Conservation (phyloP, 2,113 vertebrate genomes). For the Macrotis lagotis region DNA sequence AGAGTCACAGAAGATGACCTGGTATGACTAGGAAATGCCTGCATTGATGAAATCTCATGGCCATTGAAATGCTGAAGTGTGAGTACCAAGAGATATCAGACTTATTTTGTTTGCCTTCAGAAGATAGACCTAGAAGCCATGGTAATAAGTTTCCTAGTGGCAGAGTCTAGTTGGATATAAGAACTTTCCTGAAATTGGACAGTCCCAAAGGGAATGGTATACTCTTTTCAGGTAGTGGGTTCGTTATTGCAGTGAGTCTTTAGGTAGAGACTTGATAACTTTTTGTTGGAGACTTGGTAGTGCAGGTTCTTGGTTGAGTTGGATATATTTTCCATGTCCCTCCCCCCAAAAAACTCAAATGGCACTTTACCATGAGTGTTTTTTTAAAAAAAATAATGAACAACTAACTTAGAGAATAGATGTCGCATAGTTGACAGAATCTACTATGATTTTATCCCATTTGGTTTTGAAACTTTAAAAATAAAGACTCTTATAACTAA, state of each 20-base stretch:
- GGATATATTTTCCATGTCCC: background rate
- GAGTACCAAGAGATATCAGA: background rate
- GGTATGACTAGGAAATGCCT: background rate
- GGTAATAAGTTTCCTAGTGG: background rate
- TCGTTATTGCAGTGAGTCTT: background rate
- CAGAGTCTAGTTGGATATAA: background rate
- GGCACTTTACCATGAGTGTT: background rate
- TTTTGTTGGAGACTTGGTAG: background rate
- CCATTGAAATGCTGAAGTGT: background rate
- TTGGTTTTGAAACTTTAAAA: background rate
- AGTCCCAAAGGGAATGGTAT: background rate
- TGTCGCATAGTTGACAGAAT: background rate
- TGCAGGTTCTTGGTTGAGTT: background rate
- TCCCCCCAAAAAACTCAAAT: background rate
- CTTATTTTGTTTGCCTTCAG: background rate
- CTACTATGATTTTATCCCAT: background rate
- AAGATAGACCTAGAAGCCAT: background rate
- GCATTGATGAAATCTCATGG: background rate
- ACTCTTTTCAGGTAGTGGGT: background rate
- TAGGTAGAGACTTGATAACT: background rate
- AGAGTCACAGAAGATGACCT: background rate
- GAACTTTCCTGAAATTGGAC: background rate
- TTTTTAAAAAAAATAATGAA: background rate
- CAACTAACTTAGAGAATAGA: background rate
- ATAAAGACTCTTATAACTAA: background rate